Percentiles rank a stretch among this genome's conserved stretches.
phyloP scores from a whole-genome alignment of 2,797 vertebrate genomes.

The Notoglanidium macrostoma region DNA sequence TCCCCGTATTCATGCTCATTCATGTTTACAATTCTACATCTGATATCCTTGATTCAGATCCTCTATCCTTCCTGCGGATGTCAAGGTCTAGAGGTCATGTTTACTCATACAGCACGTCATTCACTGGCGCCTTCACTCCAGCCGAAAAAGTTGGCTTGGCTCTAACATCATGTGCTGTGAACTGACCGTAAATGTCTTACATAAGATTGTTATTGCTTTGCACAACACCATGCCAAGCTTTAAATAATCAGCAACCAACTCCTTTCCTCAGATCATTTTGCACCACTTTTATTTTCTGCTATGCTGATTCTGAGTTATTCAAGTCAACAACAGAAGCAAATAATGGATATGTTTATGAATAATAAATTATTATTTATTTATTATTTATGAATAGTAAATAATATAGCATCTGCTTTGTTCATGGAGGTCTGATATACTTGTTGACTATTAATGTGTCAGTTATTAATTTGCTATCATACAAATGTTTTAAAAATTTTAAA shows the following conservation, averaged over 20 bases:
- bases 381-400: too few species aligned
- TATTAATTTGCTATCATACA: background rate
- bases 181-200: conserved; percentile 43
- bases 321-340: conserved; percentile 22
- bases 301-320: background rate
- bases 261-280: conserved; percentile 31
- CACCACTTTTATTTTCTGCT: conserved; percentile 2
- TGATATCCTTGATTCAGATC: conserved; percentile 47
- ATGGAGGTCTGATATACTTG: background rate
- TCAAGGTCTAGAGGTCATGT: conserved; percentile 50
- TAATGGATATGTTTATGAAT: background rate
- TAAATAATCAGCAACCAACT: conserved; percentile 38
- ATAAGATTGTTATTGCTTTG: conserved; percentile 49
- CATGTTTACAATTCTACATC: conserved; percentile 47
- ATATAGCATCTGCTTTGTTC: background rate
- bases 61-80: conserved; percentile 56
- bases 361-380: too few species aligned
- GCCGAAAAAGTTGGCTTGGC: conserved; percentile 38
- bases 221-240: conserved; percentile 29
- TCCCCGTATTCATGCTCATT: conserved; percentile 21
- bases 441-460: background rate
- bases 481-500: background rate
- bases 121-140: conserved; percentile 30
- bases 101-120: conserved; percentile 44
- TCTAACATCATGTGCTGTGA: conserved; percentile 43